These are phyloP conservation scores for Drosophila monieri DNA, from an alignment of 2,888 invertebrate genomes.

Conservation along the genomic window DNA sequence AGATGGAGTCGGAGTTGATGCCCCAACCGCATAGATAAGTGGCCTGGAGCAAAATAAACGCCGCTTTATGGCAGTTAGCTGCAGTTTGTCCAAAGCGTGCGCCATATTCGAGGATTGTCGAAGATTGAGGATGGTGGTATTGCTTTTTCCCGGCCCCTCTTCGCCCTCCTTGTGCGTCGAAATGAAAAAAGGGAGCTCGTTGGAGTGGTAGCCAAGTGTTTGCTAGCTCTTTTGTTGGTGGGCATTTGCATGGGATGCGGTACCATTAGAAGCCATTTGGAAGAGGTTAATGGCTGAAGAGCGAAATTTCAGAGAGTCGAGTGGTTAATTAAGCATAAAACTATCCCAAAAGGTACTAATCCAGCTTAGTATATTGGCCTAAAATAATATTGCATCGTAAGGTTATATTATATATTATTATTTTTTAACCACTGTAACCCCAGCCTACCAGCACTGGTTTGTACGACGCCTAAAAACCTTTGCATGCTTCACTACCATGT, in stretches of 20 bases:
- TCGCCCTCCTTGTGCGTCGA: constrained; percentile 26
- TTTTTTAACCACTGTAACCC: constrained; percentile 10
- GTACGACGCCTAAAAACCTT: constrained; percentile 57
- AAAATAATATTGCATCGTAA: neutral
- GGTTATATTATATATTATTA: constrained; percentile 1
- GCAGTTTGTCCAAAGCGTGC: constrained; percentile 72
- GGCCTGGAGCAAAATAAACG: constrained; percentile 79
- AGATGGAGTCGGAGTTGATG: constrained; percentile 22
- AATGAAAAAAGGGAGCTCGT: constrained; percentile 59
- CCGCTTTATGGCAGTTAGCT: constrained; percentile 76
- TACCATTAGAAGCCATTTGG: constrained; percentile 77
- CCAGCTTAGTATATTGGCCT: neutral
- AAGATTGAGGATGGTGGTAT: constrained; percentile 17
- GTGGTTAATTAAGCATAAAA: constrained; percentile 22
- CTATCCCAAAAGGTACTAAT: neutral
- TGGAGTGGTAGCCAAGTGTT: constrained; percentile 48
- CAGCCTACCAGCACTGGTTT: constrained; percentile 13
- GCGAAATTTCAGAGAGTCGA: constrained; percentile 1
- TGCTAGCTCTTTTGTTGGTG: constrained; percentile 50
- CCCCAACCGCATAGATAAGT: constrained; percentile 74
- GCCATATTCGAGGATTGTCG: constrained; percentile 55
- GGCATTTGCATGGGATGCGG: constrained; percentile 77
- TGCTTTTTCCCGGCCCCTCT: neutral
- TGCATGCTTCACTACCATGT: constrained; percentile 69
- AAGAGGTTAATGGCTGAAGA: constrained; percentile 59